Percentiles rank a stretch among this genome's conserved stretches.
Evolutionary conservation across 2,797 vertebrate genomes (phyloP).

Genomic region (Myripristis jacobus): DNA sequence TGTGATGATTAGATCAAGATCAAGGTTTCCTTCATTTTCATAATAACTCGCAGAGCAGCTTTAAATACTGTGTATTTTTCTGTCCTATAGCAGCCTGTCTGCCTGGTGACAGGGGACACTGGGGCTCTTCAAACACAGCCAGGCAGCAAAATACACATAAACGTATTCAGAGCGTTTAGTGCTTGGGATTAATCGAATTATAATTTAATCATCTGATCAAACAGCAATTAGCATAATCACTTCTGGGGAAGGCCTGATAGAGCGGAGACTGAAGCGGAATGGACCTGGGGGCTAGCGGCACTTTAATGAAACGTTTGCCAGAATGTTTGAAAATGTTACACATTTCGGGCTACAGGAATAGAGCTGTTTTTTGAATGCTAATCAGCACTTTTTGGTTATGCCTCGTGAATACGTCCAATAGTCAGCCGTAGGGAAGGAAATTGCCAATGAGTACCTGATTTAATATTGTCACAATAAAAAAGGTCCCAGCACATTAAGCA

Average conservation of each 20-base stretch:
- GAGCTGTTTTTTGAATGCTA: conserved; percentile 68
- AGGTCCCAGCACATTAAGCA: neutral
- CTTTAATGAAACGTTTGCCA: conserved; percentile 81
- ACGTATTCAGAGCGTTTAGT: conserved; percentile 85
- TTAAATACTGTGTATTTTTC: conserved; percentile 21
- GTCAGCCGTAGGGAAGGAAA: conserved; percentile 47
- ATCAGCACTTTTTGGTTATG: conserved; percentile 65
- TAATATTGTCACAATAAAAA: neutral
- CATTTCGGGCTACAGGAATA: conserved; percentile 67
- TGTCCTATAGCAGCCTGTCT: conserved; percentile 31
- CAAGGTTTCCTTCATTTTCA: conserved; percentile 33
- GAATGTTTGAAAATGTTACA: conserved; percentile 82
- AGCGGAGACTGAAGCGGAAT: conserved; percentile 80
- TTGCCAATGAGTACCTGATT: conserved; percentile 18
- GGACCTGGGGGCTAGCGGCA: conserved; percentile 72
- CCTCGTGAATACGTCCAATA: conserved; percentile 56
- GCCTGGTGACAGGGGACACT: conserved; percentile 27
- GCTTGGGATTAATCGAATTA: conserved; percentile 92
- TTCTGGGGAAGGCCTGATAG: conserved; percentile 89
- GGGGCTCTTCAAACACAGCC: conserved; percentile 66
- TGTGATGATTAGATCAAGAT: conserved; percentile 56
- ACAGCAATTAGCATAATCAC: conserved; percentile 96
- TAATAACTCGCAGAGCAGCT: no score
- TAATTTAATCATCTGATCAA: conserved; percentile 99
- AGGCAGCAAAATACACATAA: conserved; percentile 74